Percentiles rank a stretch among this genome's conserved stretches.
Evolutionary conservation across 2,113 vertebrate species (phyloP).

Genomic region (Epinephelus moara): DNA sequence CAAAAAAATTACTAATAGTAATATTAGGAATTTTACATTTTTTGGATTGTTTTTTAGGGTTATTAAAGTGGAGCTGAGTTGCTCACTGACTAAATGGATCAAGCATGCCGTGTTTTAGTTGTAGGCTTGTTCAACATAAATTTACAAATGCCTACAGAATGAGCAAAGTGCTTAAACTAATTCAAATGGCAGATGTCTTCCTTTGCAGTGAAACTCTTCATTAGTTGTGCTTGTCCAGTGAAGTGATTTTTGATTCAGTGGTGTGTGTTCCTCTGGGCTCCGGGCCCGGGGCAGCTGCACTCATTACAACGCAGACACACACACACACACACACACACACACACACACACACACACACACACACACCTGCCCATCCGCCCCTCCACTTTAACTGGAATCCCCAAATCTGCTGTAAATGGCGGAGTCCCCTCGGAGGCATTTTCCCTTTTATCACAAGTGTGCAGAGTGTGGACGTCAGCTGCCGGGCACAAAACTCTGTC

Average conservation of each 20-base stretch:
- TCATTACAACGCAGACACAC: conserved; percentile 8
- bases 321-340: neutral
- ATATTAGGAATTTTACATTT: neutral
- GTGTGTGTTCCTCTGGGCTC: conserved; percentile 57
- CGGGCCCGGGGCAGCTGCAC: conserved; percentile 59
- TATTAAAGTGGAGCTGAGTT: neutral
- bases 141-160: conserved; percentile 3
- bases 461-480: neutral
- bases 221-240: conserved; percentile 37
- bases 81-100: neutral
- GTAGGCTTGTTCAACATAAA: conserved; percentile 7
- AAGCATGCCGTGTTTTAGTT: neutral
- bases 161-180: neutral
- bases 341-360: neutral
- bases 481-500: neutral
- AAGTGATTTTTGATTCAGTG: conserved; percentile 42
- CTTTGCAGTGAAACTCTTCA: conserved; percentile 33
- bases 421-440: conserved; percentile 21
- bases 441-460: conserved; percentile 16
- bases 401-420: conserved; percentile 12
- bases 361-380: neutral
- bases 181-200: conserved; percentile 62
- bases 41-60: neutral
- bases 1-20: neutral
- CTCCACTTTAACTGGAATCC: conserved; percentile 31